Base-by-base conservation (phyloP, 2,113 vertebrate genomes). In the Microtus oregoni region DNA sequence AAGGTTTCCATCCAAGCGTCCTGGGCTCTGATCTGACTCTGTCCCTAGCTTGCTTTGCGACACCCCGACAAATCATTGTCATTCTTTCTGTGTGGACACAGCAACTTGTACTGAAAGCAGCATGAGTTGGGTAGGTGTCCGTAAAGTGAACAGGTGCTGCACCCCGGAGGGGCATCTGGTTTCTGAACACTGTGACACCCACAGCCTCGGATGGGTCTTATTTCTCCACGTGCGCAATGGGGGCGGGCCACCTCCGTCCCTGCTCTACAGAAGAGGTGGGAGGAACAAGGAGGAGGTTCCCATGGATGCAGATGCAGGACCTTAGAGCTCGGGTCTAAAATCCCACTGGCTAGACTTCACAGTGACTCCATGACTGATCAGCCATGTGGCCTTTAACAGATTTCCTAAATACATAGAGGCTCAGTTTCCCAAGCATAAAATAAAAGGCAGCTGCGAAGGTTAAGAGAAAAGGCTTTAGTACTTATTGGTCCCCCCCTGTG, bases 131-230 rank as follows among this genome's bases (percentile, higher is more conserved):
- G 30, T 38, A 73, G 44, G 32, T 50, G 70, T 52, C 8, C 52
- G 35, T 30, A 28, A 38, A 79, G 32, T 38, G 61, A 72, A 85
- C 32, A 26, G 28, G 79, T 22, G 28, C 38, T 0, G 4, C 1
- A 7, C 0, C 1, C 2, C 2, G 11, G 6, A 88, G 85, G 24
- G 0, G 15, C 3, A 5, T 5, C 24, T 1, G 14, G 72, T 28
- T 28, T 63, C 68, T 22, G 0, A 0, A 12, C 17, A 7, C 81
- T 1, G 6, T 2, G 19, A 47, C 77, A 44, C 47, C 0, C 7
- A 14, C 55, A 47, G 12, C 58, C 68, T 82, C 47, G 15, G 19
- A 15, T 9, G 41, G 28, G 17, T n/a, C 75, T 32, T 7, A 28
- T 6, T 50, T 90, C 76, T 35, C 63, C n/a, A 7, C 44, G 24